Conservation (phyloP, 2,888 invertebrate genomes). For the Mamestra brassicae region DNA sequence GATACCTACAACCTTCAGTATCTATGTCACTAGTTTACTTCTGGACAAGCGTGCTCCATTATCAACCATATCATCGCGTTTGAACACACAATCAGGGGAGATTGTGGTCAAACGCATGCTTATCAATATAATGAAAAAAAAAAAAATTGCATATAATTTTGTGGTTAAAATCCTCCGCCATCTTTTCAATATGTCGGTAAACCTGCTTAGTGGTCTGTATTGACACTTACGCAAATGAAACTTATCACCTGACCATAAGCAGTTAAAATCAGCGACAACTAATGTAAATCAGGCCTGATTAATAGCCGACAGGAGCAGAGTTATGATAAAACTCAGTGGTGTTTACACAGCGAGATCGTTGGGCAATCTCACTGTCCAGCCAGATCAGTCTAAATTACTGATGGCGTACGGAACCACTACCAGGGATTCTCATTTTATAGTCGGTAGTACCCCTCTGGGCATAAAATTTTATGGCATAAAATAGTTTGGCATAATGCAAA, state of each 20-base stretch:
- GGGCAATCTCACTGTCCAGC: constrained; percentile 57
- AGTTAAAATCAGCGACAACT: not conserved
- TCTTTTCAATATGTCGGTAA: not conserved
- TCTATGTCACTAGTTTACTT: too few relatives aligned
- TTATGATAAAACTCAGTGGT: constrained; percentile 54
- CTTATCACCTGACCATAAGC: not conserved
- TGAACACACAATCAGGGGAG: too few relatives aligned
- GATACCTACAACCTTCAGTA: too few relatives aligned
- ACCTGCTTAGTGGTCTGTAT: not conserved
- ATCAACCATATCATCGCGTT: too few relatives aligned
- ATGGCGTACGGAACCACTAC: not conserved
- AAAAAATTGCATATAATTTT: too few relatives aligned
- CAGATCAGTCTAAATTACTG: constrained; percentile 59
- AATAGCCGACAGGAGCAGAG: constrained; percentile 22
- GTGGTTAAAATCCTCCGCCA: too few relatives aligned
- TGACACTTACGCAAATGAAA: constrained; percentile 4
- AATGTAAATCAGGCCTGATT: constrained; percentile 50
- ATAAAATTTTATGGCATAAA: too few relatives aligned
- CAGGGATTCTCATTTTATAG: constrained; percentile 25
- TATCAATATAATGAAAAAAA: too few relatives aligned
- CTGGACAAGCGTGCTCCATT: too few relatives aligned
- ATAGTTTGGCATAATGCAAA: too few relatives aligned
- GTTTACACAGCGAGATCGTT: constrained; percentile 52
- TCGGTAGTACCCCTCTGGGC: too few relatives aligned
- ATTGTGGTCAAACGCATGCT: too few relatives aligned